phyloP scores from a whole-genome alignment of 2,888 invertebrate species.

The Ptychoptera contaminata region DNA sequence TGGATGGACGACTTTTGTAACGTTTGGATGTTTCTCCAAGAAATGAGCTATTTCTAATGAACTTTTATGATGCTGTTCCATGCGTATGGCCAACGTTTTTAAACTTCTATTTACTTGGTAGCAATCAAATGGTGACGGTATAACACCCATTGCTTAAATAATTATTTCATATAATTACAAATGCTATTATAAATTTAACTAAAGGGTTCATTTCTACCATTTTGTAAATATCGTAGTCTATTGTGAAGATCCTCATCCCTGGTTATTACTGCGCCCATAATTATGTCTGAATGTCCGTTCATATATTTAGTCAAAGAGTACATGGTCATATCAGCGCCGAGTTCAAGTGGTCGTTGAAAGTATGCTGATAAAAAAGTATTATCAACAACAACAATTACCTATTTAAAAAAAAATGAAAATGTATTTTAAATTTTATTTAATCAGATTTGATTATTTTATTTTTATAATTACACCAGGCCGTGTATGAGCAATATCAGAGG shows the following conservation, averaged over 20 bases:
- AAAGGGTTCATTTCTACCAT: constrained; percentile 46
- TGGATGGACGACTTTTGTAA: constrained; percentile 72
- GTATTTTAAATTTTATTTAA: not conserved
- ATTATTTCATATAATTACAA: not conserved
- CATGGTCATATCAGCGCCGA: constrained; percentile 81
- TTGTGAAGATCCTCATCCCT: constrained; percentile 55
- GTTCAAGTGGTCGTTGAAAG: constrained; percentile 74
- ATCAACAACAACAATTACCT: constrained; percentile 67
- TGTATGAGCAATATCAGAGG: constrained; percentile 44
- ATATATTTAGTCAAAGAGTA: constrained; percentile 96
- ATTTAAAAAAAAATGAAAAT: not conserved
- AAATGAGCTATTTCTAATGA: constrained; percentile 63
- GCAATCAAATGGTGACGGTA: constrained; percentile 95
- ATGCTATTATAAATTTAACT: not conserved
- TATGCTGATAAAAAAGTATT: constrained; percentile 89
- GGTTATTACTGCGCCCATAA: constrained; percentile 82
- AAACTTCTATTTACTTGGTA: constrained; percentile 82
- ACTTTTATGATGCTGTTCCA: constrained; percentile 76
- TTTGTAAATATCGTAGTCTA: constrained; percentile 70
- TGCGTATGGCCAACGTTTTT: constrained; percentile 82
- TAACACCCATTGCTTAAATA: constrained; percentile 44
- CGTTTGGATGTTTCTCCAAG: constrained; percentile 62
- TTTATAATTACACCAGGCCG: constrained; percentile 17
- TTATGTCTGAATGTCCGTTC: constrained; percentile 94
- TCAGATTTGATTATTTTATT: constrained; percentile 14